A percentile compares a stretch with the other conserved stretches of the same genome.
Evolutionary conservation across 2,888 invertebrate genomes (phyloP).

Genomic region (Meteorus cinctellus): DNA sequence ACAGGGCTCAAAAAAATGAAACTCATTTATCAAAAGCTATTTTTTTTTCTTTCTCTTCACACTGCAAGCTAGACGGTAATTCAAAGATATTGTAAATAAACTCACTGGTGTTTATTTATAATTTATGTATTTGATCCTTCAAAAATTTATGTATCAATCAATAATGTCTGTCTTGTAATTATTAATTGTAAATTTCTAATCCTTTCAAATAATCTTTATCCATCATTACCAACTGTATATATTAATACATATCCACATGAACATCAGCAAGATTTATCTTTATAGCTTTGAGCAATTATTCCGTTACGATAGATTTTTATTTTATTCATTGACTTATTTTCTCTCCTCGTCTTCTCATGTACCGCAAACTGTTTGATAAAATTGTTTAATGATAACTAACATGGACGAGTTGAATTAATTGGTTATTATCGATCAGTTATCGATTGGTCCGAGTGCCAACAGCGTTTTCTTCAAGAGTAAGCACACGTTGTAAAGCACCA

Average conservation of each 20-base stretch:
- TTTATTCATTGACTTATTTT: not conserved
- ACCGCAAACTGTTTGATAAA: not conserved
- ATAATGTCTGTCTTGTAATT: conserved; percentile 2
- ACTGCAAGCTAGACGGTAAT: not conserved
- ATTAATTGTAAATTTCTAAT: conserved; percentile 20
- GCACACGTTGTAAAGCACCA: not conserved
- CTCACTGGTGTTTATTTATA: not conserved
- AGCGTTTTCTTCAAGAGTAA: not conserved
- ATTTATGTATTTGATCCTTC: not conserved
- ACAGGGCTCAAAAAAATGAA: conserved; percentile 22
- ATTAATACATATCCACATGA: not conserved
- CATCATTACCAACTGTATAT: not conserved
- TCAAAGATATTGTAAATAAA: conserved; percentile 1
- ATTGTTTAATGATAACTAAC: conserved; percentile 15
- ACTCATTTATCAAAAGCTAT: conserved; percentile 12
- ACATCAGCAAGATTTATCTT: conserved; percentile 3
- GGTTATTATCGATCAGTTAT: conserved; percentile 19
- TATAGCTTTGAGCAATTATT: conserved; percentile 3
- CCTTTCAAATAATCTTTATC: not conserved
- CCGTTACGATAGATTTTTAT: conserved; percentile 9
- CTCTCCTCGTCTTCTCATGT: not conserved
- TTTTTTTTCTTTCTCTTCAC: conserved; percentile 15
- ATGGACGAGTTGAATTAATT: conserved; percentile 9
- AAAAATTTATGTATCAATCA: not conserved
- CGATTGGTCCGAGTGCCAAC: not conserved